Conservation (phyloP, 2,113 vertebrate species). For the Crocuta crocuta region DNA sequence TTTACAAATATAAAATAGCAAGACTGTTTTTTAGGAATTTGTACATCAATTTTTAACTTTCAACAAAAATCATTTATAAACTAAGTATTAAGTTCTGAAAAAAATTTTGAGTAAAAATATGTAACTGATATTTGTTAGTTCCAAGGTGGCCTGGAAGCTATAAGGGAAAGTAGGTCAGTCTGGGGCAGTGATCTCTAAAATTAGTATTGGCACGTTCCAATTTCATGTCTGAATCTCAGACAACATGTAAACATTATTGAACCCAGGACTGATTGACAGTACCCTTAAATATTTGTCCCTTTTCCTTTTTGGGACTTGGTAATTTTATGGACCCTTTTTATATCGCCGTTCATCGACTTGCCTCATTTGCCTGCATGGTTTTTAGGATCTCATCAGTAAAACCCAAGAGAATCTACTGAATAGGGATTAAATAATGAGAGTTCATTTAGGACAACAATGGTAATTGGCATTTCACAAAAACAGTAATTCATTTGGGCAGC, state of each 20-base stretch:
- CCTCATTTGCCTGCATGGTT: background rate
- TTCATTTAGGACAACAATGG: background rate
- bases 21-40: background rate
- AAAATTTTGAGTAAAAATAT: background rate
- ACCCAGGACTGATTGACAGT: background rate
- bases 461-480: background rate
- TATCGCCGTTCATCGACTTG: background rate
- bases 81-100: background rate
- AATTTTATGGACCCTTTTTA: background rate
- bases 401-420: background rate
- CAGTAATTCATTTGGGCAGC: background rate
- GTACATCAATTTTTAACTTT: constrained; percentile 20
- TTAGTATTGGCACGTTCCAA: constrained; percentile 38
- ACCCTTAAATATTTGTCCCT: background rate
- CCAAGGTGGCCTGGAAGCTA: constrained; percentile 23
- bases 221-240: constrained; percentile 20
- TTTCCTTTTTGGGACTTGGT: background rate
- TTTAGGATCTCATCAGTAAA: background rate
- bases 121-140: constrained; percentile 58
- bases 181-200: constrained; percentile 71
- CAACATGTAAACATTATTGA: background rate
- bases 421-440: background rate
- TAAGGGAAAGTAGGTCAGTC: constrained; percentile 69
- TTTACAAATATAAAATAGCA: constrained; percentile 3
- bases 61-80: background rate